Evolutionary conservation across 2,797 vertebrate genomes (phyloP).

Genomic region (Acipenser transmontanus): DNA sequence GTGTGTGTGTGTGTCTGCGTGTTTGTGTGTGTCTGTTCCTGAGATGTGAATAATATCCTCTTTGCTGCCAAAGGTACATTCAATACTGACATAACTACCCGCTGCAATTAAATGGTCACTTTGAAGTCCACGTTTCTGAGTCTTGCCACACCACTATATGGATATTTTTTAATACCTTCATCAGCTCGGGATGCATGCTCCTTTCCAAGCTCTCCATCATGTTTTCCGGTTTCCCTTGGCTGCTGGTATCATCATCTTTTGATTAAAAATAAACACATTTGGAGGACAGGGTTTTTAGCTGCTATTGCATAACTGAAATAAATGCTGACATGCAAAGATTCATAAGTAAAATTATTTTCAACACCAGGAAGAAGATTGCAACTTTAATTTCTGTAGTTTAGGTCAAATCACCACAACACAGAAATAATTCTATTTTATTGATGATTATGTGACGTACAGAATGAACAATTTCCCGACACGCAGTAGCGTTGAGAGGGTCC

Average conservation of each 20-base stretch:
- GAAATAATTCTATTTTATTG: neutral
- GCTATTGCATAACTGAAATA: too few relatives aligned
- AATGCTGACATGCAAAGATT: neutral
- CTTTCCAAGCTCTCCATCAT: slow-evolving; percentile 83
- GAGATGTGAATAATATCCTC: too few relatives aligned
- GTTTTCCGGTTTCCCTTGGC: slow-evolving; percentile 83
- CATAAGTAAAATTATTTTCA: slow-evolving; percentile 10
- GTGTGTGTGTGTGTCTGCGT: too few relatives aligned
- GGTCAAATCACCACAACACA: neutral
- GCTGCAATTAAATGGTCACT: too few relatives aligned
- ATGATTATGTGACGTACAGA: too few relatives aligned
- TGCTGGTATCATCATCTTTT: slow-evolving; percentile 80
- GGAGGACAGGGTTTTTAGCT: slow-evolving; percentile 20
- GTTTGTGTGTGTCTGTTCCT: too few relatives aligned
- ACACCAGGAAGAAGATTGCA: neutral
- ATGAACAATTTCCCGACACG: too few relatives aligned
- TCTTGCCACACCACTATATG: too few relatives aligned
- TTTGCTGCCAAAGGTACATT: too few relatives aligned
- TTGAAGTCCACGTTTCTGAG: too few relatives aligned
- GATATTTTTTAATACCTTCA: slow-evolving; percentile 70
- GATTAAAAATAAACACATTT: slow-evolving; percentile 51
- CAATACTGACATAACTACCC: too few relatives aligned
- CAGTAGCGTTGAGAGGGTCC: too few relatives aligned
- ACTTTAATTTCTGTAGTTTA: neutral
- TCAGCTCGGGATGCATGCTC: slow-evolving; percentile 87